These are phyloP conservation scores for Diadumene lineata DNA, from an alignment of 92 coral and sea anemone genomes.

Conservation along the genomic window DNA sequence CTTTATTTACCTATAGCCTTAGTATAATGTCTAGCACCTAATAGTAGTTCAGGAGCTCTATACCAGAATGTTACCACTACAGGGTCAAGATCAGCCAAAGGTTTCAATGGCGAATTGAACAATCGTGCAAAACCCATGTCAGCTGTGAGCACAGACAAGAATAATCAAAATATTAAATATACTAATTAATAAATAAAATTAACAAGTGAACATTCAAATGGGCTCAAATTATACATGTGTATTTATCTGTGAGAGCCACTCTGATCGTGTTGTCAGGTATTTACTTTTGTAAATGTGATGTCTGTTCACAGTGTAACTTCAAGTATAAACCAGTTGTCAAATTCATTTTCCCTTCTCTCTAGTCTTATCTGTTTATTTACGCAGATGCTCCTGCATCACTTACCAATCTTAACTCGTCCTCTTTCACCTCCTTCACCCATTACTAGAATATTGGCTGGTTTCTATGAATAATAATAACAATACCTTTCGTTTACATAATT, in stretches of 20 bases:
- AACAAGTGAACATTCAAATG: no score
- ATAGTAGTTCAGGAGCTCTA: slow-evolving; percentile 90
- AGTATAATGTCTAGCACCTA: slow-evolving; percentile 97
- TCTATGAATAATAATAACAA: slow-evolving; percentile 36
- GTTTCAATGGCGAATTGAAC: slow-evolving; percentile 95
- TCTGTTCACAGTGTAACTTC: no score
- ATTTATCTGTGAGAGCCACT: no score
- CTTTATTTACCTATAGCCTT: slow-evolving; percentile 96
- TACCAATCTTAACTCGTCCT: slow-evolving; percentile 95
- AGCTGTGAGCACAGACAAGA: slow-evolving; percentile 41
- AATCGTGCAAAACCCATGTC: slow-evolving; percentile 98
- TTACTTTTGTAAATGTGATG: no score
- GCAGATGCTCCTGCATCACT: slow-evolving; percentile 12
- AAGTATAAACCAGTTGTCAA: no score
- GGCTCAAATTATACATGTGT: no score
- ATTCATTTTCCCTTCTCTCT: neutral
- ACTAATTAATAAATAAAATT: no score
- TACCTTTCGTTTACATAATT: neutral
- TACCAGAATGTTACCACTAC: slow-evolving; percentile 99
- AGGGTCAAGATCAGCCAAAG: slow-evolving; percentile 97
- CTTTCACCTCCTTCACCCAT: slow-evolving; percentile 99
- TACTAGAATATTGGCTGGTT: slow-evolving; percentile 96
- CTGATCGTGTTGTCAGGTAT: no score
- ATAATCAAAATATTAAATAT: no score
- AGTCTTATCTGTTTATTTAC: no score